Percentiles rank a stretch among this genome's conserved stretches.
phyloP scores from a whole-genome alignment of 2,797 vertebrate genomes.

The Anabas testudineus region DNA sequence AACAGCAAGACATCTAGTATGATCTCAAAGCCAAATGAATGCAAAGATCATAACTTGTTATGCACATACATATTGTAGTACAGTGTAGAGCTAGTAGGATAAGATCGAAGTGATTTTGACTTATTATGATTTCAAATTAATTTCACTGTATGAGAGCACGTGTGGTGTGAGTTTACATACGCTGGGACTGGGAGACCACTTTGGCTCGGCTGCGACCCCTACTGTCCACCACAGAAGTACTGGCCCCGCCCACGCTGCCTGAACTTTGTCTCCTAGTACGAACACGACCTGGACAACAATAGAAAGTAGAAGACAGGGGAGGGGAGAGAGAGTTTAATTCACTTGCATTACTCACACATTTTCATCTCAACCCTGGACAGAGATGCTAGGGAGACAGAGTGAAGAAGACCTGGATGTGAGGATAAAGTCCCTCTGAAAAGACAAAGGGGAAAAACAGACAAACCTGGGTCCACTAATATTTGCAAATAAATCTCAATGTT shows the following conservation, averaged over 20 bases:
- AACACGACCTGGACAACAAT: conserved; percentile 88
- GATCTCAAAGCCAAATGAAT: conserved; percentile 25
- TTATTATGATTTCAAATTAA: not conserved
- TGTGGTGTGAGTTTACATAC: conserved; percentile 78
- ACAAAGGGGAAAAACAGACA: conserved; percentile 37
- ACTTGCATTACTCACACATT: not conserved
- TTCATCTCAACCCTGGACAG: conserved; percentile 36
- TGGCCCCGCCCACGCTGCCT: conserved; percentile 87
- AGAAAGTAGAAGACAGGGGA: not conserved
- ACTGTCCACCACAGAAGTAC: conserved; percentile 88
- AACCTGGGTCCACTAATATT: conserved; percentile 11
- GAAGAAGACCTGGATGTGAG: conserved; percentile 58
- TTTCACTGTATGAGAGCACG: not conserved
- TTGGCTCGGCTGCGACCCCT: conserved; percentile 97
- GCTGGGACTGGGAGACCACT: conserved; percentile 98
- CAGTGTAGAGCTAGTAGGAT: not conserved
- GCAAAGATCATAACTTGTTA: conserved; percentile 44
- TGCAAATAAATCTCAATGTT: conserved; percentile 21
- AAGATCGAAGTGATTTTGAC: not conserved
- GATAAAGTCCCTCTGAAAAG: conserved; percentile 36
- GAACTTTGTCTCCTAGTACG: conserved; percentile 95
- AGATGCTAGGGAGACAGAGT: conserved; percentile 54
- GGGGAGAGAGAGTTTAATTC: not conserved
- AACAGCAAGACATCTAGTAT: conserved; percentile 40
- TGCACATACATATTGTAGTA: not conserved